phyloP scores from a whole-genome alignment of 2,797 vertebrate genomes.

The Eulemur albifrons region DNA sequence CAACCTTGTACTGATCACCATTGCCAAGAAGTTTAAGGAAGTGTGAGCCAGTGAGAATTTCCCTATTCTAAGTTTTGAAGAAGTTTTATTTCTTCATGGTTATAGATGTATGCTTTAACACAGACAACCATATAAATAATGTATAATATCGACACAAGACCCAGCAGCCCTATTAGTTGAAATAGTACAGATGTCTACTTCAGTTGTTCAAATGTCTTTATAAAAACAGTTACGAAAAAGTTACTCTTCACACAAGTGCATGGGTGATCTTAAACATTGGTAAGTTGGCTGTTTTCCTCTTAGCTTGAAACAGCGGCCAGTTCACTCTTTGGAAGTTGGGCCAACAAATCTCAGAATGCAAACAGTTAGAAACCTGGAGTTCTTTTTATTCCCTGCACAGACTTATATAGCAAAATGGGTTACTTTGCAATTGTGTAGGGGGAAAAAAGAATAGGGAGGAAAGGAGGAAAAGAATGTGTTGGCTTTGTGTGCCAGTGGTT shows the following conservation, averaged over 20 bases:
- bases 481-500: background rate
- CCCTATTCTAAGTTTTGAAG: background rate
- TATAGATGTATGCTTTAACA: slow-evolving; percentile 8
- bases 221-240: slow-evolving; percentile 18
- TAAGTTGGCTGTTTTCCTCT: slow-evolving; percentile 23
- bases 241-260: background rate
- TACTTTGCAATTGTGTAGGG: slow-evolving; percentile 23
- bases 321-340: slow-evolving; percentile 43
- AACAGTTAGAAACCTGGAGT: slow-evolving; percentile 48
- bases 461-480: slow-evolving; percentile 5
- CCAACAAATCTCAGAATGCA: slow-evolving; percentile 44
- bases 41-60: background rate
- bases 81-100: background rate
- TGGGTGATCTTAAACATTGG: background rate
- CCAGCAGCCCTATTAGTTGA: background rate
- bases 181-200: background rate
- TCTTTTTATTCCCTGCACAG: slow-evolving; percentile 31
- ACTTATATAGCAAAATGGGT: slow-evolving; percentile 27
- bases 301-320: background rate
- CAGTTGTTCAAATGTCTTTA: background rate
- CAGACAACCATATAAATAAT: background rate
- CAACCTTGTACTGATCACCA: background rate
- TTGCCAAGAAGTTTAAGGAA: background rate
- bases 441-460: background rate
- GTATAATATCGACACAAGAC: background rate